Evolutionary conservation across 2,888 invertebrate species (phyloP), one percentile per base, ranked within the genome.

Genomic region (Andrena camellia): DNA sequence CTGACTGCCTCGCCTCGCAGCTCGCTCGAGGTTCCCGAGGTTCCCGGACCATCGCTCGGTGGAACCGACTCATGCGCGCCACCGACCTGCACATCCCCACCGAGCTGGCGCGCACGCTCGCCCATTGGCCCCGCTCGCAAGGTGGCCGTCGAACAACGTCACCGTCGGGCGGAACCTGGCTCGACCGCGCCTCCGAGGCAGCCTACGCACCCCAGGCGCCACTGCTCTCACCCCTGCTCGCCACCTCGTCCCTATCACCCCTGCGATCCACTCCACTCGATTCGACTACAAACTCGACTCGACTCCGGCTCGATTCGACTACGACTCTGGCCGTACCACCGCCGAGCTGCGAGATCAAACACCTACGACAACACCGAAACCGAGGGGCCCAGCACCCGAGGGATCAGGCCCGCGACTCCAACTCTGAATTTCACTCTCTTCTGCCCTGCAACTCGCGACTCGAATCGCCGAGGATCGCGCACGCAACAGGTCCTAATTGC

Each of bases 1-100:
- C 95, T 94, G 93, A 93, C 93, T 93, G 94, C 95, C 92, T 93
- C 91, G 93, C 92, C 92, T 92, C 91, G 90, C 91, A 91, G 90
- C 92, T 93, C 86, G 90, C 90, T 89, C 91, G 93, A 93, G 91
- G 91, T 93, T 91, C 92, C 92, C 91, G 87, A 92, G 89, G 89
- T 85, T 89, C 90, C 90, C 89, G 90, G 89, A 88, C 88, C 85
- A 82, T 88, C 85, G 84, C 86, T 90, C 88, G 86, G 88, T 85
- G 87, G 82, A 86, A 86, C 76, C 86, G 88, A 91, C 91, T 91
- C 93, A 92, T 92, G 93, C 93, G 93, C 93, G 90, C 88, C 89
- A 86, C 88, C 86, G 87, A 78, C 89, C 85, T 86, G 84, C 83
- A 70, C 80, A 78, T 85, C 90, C 91, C 93, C 91, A 95, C 94